Evolutionary conservation across 2,888 invertebrate genomes (phyloP), one percentile per base, ranked within the genome.

Genomic region (Drosophila macrospina): DNA sequence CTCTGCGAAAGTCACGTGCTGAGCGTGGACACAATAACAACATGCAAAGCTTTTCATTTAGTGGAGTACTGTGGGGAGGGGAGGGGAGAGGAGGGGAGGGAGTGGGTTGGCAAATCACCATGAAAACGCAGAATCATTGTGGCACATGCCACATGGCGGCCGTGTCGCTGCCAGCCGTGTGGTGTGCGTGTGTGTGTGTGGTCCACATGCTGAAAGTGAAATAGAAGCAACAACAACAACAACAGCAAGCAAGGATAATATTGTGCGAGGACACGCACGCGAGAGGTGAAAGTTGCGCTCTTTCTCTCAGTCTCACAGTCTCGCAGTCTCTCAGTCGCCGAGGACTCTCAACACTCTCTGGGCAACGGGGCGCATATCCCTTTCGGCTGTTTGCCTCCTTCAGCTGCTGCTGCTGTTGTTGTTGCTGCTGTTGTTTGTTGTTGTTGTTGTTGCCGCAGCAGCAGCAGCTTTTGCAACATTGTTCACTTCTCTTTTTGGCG

Each of bases 101-200:
- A n/a, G n/a, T n/a, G n/a, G 11, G 16, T 11, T 16, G 8, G n/a
- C n/a, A 56, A 61, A 68, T 76, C 70, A 65, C 73, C 86, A 87
- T 82, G 85, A 76, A 65, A 87, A 85, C 85, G 89, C 89, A 88
- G 82, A 78, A 75, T 86, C 86, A 81, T 81, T 84, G 88, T 84
- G 72, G 72, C 84, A 72, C 74, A 68, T 68, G 64, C 28, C 84
- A 72, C 74, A 68, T 68, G 61, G n/a, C n/a, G 24, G 16, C 16
- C 11, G 5, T 41, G 11, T 0, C 20, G 1, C 20, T 20, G 20
- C 20, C 20, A 20, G 20, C 28, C 28, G 28, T 28, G 26, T 26
- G 26, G 26, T 26, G 7, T 7, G 1, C 26, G 26, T 7, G 5
- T 5, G 26, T 5, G 36, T 42, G 15, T 47, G 32, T 36, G 57